Conservation (phyloP, 2,113 vertebrate genomes). For the Notechis scutatus region DNA sequence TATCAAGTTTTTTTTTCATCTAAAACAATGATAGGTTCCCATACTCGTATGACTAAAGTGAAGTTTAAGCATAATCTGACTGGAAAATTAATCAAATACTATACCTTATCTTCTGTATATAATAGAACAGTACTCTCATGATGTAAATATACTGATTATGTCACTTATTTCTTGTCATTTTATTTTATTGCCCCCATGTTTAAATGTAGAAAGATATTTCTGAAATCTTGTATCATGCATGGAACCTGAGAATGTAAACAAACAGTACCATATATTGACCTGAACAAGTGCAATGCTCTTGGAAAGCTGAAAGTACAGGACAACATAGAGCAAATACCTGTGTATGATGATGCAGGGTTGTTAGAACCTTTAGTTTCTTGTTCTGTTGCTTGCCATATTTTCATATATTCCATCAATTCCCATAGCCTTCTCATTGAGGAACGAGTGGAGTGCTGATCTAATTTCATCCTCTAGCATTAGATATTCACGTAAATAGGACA, state of each 20-base stretch:
- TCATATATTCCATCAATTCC: background rate
- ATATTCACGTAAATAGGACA: background rate
- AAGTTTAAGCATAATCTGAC: background rate
- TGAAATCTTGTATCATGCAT: background rate
- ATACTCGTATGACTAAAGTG: background rate
- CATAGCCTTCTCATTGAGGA: background rate
- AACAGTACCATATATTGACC: background rate
- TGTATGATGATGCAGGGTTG: background rate
- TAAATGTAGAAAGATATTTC: background rate
- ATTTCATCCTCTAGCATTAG: background rate
- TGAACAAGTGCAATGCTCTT: slow-evolving; percentile 17
- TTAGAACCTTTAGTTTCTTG: background rate
- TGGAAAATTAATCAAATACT: background rate
- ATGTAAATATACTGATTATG: slow-evolving; percentile 1
- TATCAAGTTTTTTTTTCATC: background rate
- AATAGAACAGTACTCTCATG: background rate
- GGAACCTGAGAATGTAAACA: background rate
- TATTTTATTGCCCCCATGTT: background rate
- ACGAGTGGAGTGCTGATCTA: background rate
- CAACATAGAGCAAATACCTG: background rate
- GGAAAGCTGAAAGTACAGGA: background rate
- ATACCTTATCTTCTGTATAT: background rate
- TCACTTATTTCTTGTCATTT: background rate
- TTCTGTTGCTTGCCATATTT: background rate
- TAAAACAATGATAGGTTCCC: background rate